Conservation (phyloP, 2,888 invertebrate genomes). For the Agrochola lota region DNA sequence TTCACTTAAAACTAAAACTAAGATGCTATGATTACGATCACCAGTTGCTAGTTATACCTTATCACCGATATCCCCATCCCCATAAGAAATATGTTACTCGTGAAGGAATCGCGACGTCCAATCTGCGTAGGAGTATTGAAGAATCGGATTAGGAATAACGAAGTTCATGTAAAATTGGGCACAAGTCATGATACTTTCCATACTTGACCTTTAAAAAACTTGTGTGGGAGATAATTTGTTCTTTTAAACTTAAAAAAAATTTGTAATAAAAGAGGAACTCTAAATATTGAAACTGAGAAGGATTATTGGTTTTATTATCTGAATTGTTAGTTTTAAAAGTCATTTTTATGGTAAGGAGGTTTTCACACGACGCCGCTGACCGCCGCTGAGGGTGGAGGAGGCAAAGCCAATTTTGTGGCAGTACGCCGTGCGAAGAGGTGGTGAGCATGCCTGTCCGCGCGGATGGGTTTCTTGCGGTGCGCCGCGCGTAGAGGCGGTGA, state of each 20-base stretch:
- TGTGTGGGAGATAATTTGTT: slow-evolving; percentile 7
- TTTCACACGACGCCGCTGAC: no score
- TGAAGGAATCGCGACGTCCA: background rate
- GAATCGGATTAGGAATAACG: background rate
- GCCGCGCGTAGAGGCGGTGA: no score
- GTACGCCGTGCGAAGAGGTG: background rate
- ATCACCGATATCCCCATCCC: no score
- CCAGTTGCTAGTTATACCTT: background rate
- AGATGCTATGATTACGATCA: background rate
- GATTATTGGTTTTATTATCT: background rate
- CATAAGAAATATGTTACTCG: background rate
- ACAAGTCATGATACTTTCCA: background rate
- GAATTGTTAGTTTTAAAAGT: background rate
- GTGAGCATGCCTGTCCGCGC: background rate
- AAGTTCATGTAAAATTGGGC: background rate
- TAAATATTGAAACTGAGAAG: slow-evolving; percentile 17
- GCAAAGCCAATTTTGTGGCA: no score
- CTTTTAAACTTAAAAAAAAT: slow-evolving; percentile 17
- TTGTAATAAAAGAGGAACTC: background rate
- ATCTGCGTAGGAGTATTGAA: slow-evolving; percentile 10
- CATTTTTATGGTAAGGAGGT: no score
- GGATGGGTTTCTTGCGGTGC: background rate
- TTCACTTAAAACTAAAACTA: background rate
- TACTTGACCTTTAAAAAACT: slow-evolving; percentile 42
- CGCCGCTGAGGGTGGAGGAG: no score